Base-by-base conservation (phyloP, 2,113 vertebrate genomes). In the Sakesphorus luctuosus region DNA sequence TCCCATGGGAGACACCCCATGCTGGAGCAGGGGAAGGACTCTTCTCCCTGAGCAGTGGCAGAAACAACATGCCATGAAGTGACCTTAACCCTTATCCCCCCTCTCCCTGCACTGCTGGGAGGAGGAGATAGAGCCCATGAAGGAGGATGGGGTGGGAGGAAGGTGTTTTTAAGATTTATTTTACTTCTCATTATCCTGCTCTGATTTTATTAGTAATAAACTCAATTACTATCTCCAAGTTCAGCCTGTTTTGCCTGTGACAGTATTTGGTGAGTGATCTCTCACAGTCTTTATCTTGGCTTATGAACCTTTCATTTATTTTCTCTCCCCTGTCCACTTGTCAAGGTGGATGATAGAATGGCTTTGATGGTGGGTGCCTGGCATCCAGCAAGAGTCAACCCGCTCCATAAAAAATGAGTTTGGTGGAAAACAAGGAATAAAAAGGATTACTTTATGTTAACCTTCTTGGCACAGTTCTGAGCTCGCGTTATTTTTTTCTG, bases 291-390 rank as follows among this genome's bases (percentile, higher is more conserved):
- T 53, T 59, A 44, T 20, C 52, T 67, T 28, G 24, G 5, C 4
- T 38, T 11, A 20, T 2, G 16, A 74, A n/a, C 24, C 7, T 5
- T 75, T 59, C 0, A 0, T 61, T 52, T 75, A 11, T 53, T 52
- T 81, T 68, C 33, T 53, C 19, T 75, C 18, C 23, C 8, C 33
- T 74, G 18, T 46, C 23, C 16, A 7, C 38, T 38, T 67, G 38
- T 29, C 33, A 19, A 53, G 28, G 6, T 12, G 23, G 52, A 16
- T 67, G 53, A 11, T 33, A 25, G 33, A 67, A 50, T 3, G 23
- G 52, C 33, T 74, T 75, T 46, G 19, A 38, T 46, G 19, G 53
- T 29, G 33, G 8, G 10, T 61, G 19, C 13, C 28, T 61, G 69
- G 62, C n/a, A 61, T 61, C 33, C 61, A 59, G 28, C 33, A 24